Evolutionary conservation across 2,113 vertebrate genomes (phyloP).

Genomic region (Carlito syrichta): DNA sequence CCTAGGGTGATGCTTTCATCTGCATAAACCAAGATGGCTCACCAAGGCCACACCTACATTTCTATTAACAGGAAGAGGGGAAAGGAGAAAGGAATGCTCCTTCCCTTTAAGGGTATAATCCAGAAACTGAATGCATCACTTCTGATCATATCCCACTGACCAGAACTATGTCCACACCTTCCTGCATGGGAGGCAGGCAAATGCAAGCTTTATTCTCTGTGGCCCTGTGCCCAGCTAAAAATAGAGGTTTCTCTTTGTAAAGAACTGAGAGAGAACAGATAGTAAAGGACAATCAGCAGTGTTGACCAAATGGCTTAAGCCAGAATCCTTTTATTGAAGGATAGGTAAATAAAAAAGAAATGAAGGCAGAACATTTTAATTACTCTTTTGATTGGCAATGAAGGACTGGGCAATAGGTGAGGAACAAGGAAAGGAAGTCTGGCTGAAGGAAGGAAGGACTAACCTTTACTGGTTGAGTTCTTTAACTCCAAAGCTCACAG

Average conservation of each 20-base stretch:
- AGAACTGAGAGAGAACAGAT: not conserved
- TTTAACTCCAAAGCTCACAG: not conserved
- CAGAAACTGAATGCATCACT: not conserved
- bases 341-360: not conserved
- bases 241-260: not conserved
- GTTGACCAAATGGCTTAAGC: not conserved
- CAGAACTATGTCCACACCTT: not conserved
- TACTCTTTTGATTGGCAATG: not conserved
- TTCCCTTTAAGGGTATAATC: not conserved
- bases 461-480: not conserved
- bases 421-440: not conserved
- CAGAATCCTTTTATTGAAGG: not conserved
- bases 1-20: not conserved
- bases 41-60: not conserved
- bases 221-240: not conserved
- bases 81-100: not conserved
- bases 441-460: not conserved
- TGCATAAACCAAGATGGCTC: too few species aligned
- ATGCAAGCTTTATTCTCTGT: not conserved
- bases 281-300: not conserved
- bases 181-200: not conserved
- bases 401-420: not conserved
- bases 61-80: not conserved
- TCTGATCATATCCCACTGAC: not conserved
- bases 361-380: not conserved